These are phyloP conservation scores for Drosophila tristis DNA, from an alignment of 1,140 invertebrate species.

Conservation along the genomic window DNA sequence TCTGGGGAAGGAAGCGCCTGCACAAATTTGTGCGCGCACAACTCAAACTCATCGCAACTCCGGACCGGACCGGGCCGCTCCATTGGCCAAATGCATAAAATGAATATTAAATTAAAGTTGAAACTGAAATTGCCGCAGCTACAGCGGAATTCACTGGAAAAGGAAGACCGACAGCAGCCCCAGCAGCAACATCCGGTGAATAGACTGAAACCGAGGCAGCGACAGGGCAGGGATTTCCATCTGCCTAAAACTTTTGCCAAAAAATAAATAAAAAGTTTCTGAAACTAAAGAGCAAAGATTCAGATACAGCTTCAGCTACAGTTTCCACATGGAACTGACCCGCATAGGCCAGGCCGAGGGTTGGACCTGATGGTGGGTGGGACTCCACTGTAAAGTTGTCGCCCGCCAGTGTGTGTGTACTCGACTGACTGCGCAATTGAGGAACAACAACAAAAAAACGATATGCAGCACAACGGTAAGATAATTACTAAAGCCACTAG, in stretches of 20 bases:
- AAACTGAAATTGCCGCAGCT: slow-evolving; percentile 71
- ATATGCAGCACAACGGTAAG: slow-evolving; percentile 5
- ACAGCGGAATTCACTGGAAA: slow-evolving; percentile 76
- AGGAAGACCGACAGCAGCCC: slow-evolving; percentile 41
- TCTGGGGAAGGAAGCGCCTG: slow-evolving; percentile 69
- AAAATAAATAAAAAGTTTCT: slow-evolving; percentile 47
- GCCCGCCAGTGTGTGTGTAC: slow-evolving; percentile 30
- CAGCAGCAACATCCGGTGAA: slow-evolving; percentile 58
- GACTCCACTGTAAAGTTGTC: slow-evolving; percentile 44
- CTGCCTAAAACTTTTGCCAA: no score
- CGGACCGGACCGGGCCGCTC: slow-evolving; percentile 1
- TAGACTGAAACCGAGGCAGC: no score
- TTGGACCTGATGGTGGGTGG: neutral
- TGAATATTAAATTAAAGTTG: slow-evolving; percentile 83
- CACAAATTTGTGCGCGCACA: slow-evolving; percentile 65
- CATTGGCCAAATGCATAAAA: slow-evolving; percentile 79
- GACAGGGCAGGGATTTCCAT: no score
- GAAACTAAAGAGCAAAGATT: slow-evolving; percentile 9
- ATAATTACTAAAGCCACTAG: slow-evolving; percentile 30
- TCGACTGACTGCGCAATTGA: slow-evolving; percentile 66
- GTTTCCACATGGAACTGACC: slow-evolving; percentile 39
- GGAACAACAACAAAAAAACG: slow-evolving; percentile 15
- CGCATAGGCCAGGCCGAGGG: slow-evolving; percentile 48
- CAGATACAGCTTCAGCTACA: slow-evolving; percentile 22
- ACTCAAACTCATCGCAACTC: no score